Evolutionary conservation across 2,113 vertebrate genomes (phyloP).

Genomic region (Pipra filicauda): DNA sequence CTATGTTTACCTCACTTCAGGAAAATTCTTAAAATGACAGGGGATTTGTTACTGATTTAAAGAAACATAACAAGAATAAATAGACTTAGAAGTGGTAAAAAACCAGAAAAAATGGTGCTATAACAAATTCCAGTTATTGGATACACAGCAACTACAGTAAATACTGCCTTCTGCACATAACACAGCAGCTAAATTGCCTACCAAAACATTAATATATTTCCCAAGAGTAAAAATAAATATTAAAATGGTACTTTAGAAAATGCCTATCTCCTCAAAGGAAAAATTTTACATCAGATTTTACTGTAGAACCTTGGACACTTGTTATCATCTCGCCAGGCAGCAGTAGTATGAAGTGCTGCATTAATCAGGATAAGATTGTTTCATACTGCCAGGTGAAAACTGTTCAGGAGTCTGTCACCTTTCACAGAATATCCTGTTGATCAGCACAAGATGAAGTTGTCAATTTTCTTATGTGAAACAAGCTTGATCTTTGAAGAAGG

Average conservation of each 20-base stretch:
- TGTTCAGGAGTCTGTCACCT: not conserved
- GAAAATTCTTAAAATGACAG: not conserved
- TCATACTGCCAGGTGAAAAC: not conserved
- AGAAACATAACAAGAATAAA: not conserved
- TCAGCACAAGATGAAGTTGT: not conserved
- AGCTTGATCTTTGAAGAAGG: not conserved
- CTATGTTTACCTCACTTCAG: not conserved
- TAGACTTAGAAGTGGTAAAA: not conserved
- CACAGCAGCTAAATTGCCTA: conserved; percentile 1
- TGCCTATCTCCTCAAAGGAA: not conserved
- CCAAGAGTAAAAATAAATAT: not conserved
- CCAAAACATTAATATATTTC: not conserved
- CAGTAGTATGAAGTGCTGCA: not conserved
- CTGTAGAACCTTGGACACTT: not conserved
- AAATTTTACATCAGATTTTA: not conserved
- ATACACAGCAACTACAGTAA: not conserved
- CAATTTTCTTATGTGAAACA: not conserved
- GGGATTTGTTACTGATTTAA: conserved; percentile 12
- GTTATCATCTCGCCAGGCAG: not conserved
- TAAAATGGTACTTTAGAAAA: not conserved
- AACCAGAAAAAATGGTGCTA: not conserved
- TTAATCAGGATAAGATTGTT: not conserved
- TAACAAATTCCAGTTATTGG: not conserved
- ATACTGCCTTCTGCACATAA: not conserved
- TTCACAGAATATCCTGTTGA: not conserved